Evolutionary conservation across 2,797 vertebrate genomes (phyloP).

Genomic region (Gobio occitaniae): DNA sequence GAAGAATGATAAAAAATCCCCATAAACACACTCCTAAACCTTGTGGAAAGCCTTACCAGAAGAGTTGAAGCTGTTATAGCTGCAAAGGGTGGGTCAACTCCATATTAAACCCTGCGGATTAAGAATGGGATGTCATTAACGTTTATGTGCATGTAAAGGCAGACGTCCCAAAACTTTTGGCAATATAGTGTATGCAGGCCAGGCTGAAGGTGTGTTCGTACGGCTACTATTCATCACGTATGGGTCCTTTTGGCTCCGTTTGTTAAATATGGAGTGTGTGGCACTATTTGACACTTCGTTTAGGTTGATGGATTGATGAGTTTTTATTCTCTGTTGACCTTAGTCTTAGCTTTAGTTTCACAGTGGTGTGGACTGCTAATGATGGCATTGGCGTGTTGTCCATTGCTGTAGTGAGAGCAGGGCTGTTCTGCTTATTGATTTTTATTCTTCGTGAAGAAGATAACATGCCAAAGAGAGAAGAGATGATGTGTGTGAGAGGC

Average conservation of each 20-base stretch:
- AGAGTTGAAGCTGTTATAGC: no score
- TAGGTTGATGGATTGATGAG: constrained; percentile 64
- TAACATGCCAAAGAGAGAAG: constrained; percentile 66
- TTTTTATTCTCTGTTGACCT: constrained; percentile 72
- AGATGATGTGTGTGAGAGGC: constrained; percentile 59
- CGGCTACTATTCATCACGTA: not conserved
- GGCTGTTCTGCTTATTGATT: constrained; percentile 72
- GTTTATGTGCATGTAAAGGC: no score
- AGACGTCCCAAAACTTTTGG: no score
- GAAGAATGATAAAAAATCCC: no score
- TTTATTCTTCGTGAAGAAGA: constrained; percentile 60
- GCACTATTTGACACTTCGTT: constrained; percentile 47
- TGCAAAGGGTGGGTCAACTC: no score
- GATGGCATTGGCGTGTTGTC: constrained; percentile 65
- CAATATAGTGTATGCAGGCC: not conserved
- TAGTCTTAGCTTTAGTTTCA: constrained; percentile 64
- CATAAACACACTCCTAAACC: no score
- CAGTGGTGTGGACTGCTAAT: constrained; percentile 69
- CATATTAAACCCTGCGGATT: no score
- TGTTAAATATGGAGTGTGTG: constrained; percentile 55
- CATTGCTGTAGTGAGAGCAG: constrained; percentile 68
- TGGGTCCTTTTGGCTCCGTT: constrained; percentile 17
- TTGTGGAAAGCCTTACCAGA: no score
- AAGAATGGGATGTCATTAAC: no score
- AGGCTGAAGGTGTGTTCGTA: not conserved